These are phyloP conservation scores for Daubentonia madagascariensis DNA, from an alignment of 2,113 vertebrate species.

Conservation along the genomic window DNA sequence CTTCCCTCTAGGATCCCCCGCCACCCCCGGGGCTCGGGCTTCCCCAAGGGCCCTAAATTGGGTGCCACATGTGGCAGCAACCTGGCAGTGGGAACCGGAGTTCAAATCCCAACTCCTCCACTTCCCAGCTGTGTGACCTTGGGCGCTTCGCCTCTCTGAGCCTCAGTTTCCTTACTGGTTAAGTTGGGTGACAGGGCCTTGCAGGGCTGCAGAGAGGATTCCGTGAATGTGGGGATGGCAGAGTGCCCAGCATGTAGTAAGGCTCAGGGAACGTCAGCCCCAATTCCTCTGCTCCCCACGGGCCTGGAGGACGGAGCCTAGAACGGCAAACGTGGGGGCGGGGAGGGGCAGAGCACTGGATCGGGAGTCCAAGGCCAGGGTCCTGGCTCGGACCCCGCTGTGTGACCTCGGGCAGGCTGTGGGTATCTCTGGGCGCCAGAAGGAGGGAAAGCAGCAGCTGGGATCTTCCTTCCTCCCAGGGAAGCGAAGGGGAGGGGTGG, in stretches of 20 bases:
- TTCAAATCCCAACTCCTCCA: not conserved
- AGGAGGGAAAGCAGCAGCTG: not conserved
- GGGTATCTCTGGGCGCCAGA: slow-evolving; percentile 23
- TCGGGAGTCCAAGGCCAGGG: not conserved
- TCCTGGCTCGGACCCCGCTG: not conserved
- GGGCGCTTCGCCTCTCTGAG: not conserved
- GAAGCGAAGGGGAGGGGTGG: not conserved
- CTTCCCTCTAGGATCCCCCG: not conserved
- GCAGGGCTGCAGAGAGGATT: not conserved
- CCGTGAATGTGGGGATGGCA: not conserved
- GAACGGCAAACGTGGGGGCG: accelerated
- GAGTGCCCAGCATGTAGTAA: not conserved
- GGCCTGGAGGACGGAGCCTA: not conserved
- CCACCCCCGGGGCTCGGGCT: not conserved
- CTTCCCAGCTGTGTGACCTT: not conserved
- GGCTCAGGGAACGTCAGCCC: not conserved
- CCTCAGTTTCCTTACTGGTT: not conserved
- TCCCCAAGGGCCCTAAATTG: not conserved
- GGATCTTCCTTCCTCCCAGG: not conserved
- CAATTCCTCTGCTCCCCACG: not conserved
- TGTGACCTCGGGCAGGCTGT: not conserved
- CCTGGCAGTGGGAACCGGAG: not conserved
- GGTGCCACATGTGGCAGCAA: not conserved
- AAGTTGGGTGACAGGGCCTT: not conserved
- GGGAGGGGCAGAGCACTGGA: not conserved